Base-by-base conservation (phyloP, 2,888 invertebrate species). In the Thymelicus sylvestris region DNA sequence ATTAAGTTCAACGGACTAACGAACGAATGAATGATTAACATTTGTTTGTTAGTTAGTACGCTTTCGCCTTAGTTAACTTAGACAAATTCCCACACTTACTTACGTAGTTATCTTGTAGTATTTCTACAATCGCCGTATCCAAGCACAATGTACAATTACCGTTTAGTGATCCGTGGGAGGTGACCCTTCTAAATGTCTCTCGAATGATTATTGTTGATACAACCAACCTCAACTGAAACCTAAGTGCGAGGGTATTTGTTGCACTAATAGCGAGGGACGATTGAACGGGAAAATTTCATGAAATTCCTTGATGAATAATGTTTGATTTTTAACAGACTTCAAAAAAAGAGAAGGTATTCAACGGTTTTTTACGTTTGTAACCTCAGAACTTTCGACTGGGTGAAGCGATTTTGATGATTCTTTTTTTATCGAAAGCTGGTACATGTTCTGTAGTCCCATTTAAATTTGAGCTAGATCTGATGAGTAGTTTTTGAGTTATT, bases 191-290 rank as follows among this genome's bases (percentile, higher is more conserved):
- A 69, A 69, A 69, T 69, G 69, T 69, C 69, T 64, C 64, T 59
- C 69, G 39, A 69, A 69, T 69, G 69, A 69, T 69, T 69, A 69
- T 64, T 69, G 69, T 69, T 69, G 69, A 69, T 64, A 59, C 64
- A 69, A 64, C 59, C 57, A 69, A 59, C 63, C 59, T 69, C 41
- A 64, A 47, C 64, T 69, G 59, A 69, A 69, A 69, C 59, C 57
- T 69, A 59, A 69, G 69, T 69, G 50, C 59, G 24, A 10, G 7
- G n/a, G n/a, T 12, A 1, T 12, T 41, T 57, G 64, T 69, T n/a
- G 0, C 7, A 68, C 55, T 6, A 4, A 19, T 12, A 2, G 55
- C 55, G 55, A 55, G 24, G 24, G 19, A 24, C 24, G 24, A 55
- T 55, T 24, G 8, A 55, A n/a, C 55, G 24, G 7, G 7, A 52